Evolutionary conservation across 2,797 vertebrate species (phyloP), one percentile per base, ranked within the genome.

Genomic region (Nannoperca obscura): DNA sequence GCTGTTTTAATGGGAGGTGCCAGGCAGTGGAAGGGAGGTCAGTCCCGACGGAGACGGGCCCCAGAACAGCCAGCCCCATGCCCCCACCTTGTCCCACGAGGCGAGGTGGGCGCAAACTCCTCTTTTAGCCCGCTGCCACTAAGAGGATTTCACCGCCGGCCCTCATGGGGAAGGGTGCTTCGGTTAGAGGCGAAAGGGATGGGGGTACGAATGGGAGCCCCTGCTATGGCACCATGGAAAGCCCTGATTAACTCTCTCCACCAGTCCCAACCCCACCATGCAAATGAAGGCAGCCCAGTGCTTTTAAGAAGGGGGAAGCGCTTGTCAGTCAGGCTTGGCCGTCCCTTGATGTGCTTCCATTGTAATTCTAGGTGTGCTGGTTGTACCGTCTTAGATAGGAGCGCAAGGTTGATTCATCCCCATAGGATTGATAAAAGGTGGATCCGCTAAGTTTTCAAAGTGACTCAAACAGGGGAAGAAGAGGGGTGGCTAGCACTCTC

Each of bases 321-420:
- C 92, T 90, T 93, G 92, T 95, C 93, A 94, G 87, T 94, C 91
- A 93, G 88, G 90, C 93, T 94, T 93, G 92, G 87, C 89, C 80
- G 71, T 91, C 86, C 90, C 92, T 92, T 92, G 89, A 94, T 93
- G 91, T 93, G 79, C 79, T 44, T 61, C 90, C 81, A 92, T 92
- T 92, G 88, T 91, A 71, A 93, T 92, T 91, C 87, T 83, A 89
- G 89, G 86, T 91, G 89, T 91, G 92, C 84, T 71, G 85, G 85
- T 92, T 88, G 89, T 90, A 87, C 38, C 66, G 81, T 68, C 88
- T 91, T 11, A 89, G 88, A 93, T 92, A 89, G 76, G 76, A 90
- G 89, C 27, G 71, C 90, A 86, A 92, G 89, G 91, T 89, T 85
- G 91, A 91, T 89, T 90, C 88, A 89, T 90, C 91, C 91, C 91